Evolutionary conservation across 2,888 invertebrate species (phyloP), one percentile per base, ranked within the genome.

Genomic region (Folsomia manolachei): DNA sequence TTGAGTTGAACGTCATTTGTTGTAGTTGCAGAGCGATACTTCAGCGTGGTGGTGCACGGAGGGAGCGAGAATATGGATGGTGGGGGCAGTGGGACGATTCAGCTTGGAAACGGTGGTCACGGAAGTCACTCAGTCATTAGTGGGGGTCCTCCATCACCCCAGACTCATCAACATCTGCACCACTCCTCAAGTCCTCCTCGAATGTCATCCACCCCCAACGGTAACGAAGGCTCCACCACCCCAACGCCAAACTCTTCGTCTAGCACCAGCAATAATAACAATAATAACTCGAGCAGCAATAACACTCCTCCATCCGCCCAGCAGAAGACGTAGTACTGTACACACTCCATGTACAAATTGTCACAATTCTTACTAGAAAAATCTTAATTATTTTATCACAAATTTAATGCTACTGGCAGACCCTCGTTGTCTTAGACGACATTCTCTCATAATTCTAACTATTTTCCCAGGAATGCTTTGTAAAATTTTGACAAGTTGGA

Each of bases 1-100:
- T 2, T 23, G 21, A 1, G 25, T n/a, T n/a, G n/a, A n/a, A n/a
- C n/a, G n/a, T n/a, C n/a, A n/a, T 14, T 63, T 24, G 21, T 23
- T n/a, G 7, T 64, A 27, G 66, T 75, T 72, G 53, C 84, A 87
- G 87, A 87, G 82, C 85, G 87, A 81, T 87, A 87, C 83, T 87
- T 87, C 83, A 87, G 85, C 82, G 85, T 87, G 74, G 87, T 85
- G 74, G 84, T 87, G 77, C 87, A 87, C 82, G 84, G 85, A 82
- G 84, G 85, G 82, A 86, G 84, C 82, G 86, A 84, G 80, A 84
- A 85, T 74, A 83, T 86, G 81, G 87, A 87, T 79, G 77, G 75
- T 19, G 65, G 75, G 64, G 74, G 74, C 72, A 74, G 71, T 26
- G 14, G 19, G 11, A 62, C 62, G 67, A 70, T 65, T 77, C 80